Conservation (phyloP, 2,113 vertebrate genomes). For the Pelvicachromis taeniatus region DNA sequence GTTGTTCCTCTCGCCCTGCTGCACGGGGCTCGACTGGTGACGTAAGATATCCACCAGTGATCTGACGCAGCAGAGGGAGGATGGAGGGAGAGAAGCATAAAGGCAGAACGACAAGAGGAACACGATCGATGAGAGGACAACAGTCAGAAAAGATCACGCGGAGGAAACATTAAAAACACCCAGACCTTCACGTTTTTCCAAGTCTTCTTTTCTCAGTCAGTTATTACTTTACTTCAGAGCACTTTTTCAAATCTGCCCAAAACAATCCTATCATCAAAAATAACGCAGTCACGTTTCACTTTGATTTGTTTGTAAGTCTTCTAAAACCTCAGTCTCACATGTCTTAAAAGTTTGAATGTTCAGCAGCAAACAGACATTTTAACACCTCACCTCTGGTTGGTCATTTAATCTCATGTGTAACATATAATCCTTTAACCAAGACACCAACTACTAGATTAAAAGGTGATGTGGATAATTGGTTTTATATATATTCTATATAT, state of each 20-base stretch:
- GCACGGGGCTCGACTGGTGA: slow-evolving; percentile 82
- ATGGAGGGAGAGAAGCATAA: not conserved
- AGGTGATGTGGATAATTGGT: not conserved
- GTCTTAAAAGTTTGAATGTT: not conserved
- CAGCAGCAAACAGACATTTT: rapidly evolving
- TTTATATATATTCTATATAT: not conserved
- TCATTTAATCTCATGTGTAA: not conserved
- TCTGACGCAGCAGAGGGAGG: slow-evolving; percentile 48
- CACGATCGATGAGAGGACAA: not conserved
- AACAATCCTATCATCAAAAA: not conserved
- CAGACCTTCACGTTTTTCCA: not conserved
- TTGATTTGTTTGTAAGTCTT: not conserved
- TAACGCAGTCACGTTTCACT: rapidly evolving
- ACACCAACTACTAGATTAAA: not conserved
- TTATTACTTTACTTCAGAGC: not conserved
- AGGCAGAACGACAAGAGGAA: not conserved
- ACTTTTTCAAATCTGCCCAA: not conserved
- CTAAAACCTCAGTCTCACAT: not conserved
- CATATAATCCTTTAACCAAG: rapidly evolving
- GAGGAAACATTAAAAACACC: not conserved
- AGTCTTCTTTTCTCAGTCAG: not conserved
- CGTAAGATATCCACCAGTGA: slow-evolving; percentile 88
- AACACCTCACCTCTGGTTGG: rapidly evolving
- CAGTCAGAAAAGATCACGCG: not conserved
- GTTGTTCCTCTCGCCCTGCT: slow-evolving; percentile 80